phyloP scores from a whole-genome alignment of 2,113 vertebrate species.

The Poecilia latipinna region DNA sequence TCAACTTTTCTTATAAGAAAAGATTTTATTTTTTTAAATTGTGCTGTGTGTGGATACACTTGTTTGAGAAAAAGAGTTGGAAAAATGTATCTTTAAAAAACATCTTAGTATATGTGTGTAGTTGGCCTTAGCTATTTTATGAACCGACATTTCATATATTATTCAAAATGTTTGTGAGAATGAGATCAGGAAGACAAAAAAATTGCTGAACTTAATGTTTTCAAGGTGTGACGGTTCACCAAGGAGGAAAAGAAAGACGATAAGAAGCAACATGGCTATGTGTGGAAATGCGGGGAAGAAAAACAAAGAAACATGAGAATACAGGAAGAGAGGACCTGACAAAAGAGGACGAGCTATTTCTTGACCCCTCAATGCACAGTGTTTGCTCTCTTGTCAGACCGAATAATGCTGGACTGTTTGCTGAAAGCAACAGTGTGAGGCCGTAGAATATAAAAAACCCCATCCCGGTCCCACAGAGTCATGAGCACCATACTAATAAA shows the following conservation, averaged over 20 bases:
- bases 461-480: conserved; percentile 50
- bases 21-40: background rate
- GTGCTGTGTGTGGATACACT: too few species aligned
- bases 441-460: conserved; percentile 70
- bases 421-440: conserved; percentile 76
- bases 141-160: conserved; percentile 31
- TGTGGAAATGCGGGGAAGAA: conserved; percentile 37
- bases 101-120: background rate
- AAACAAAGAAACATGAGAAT: conserved; percentile 61
- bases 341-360: conserved; percentile 62
- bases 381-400: conserved; percentile 79
- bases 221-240: conserved; percentile 16
- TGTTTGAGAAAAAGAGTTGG: too few species aligned
- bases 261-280: conserved; percentile 19
- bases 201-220: conserved; percentile 18
- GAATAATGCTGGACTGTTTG: conserved; percentile 81
- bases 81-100: too few species aligned
- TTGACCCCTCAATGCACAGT: conserved; percentile 74
- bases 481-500: conserved; percentile 74
- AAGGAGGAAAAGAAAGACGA: conserved; percentile 18
- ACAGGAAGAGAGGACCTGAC: conserved; percentile 46
- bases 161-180: conserved; percentile 24
- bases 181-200: conserved; percentile 41
- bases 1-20: background rate
- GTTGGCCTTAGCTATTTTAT: background rate